Percentiles rank a stretch among this genome's conserved stretches.
Evolutionary conservation across 1,140 invertebrate genomes (phyloP).

Genomic region (Leguminivora glycinivorella): DNA sequence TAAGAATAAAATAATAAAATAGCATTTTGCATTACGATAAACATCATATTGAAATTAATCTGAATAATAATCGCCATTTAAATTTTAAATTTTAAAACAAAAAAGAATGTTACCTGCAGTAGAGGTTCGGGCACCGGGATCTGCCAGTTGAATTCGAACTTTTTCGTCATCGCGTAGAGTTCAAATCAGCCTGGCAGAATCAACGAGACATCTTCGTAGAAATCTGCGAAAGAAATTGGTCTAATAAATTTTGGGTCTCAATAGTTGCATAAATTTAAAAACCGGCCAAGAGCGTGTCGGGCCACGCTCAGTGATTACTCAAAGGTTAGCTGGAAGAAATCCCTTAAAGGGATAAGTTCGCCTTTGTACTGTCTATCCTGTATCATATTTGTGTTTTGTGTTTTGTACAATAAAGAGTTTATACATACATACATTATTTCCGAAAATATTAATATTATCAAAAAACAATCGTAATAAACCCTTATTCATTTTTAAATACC

Average conservation of each 20-base stretch:
- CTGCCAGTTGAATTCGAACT: slow-evolving; percentile 99
- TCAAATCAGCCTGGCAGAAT: slow-evolving; percentile 37
- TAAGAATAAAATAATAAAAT: no score
- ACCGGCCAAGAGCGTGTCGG: no score
- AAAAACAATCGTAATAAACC: no score
- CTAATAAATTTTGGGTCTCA: slow-evolving; percentile 25
- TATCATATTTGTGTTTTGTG: no score
- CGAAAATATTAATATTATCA: no score
- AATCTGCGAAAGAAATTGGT: slow-evolving; percentile 39
- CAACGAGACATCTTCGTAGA: slow-evolving; percentile 46
- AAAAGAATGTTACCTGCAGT: slow-evolving; percentile 80
- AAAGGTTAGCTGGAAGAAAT: no score
- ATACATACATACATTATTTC: no score
- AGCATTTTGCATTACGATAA: not conserved
- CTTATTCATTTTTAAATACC: no score
- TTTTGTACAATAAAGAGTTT: no score
- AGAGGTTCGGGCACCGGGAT: slow-evolving; percentile 94
- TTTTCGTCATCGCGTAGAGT: slow-evolving; percentile 91
- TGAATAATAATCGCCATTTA: not conserved
- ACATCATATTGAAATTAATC: not conserved
- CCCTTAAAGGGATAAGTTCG: no score
- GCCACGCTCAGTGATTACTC: no score
- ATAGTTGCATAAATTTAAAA: slow-evolving; percentile 13
- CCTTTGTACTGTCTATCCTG: no score
- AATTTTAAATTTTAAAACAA: slow-evolving; percentile 74